Base-by-base conservation (phyloP, 1,140 invertebrate genomes). In the Limonius californicus region DNA sequence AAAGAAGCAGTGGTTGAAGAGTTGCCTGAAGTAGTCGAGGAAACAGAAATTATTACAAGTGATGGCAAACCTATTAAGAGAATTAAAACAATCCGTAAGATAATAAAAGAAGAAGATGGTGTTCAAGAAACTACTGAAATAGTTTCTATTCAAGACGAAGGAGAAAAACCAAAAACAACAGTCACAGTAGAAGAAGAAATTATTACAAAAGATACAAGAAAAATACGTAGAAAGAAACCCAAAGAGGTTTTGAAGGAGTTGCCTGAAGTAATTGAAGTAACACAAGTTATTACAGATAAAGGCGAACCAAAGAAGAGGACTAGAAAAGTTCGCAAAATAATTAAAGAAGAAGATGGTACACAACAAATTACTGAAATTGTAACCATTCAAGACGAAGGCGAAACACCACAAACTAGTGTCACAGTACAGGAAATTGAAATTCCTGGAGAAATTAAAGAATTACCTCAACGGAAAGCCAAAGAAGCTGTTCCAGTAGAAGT, bases 11-110 rank as follows among this genome's bases (percentile, higher is more conserved):
- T 64, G 7, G 47, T 74, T 11, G 20, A 45, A 43, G 77, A 80
- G 70, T 53, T 72, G 19, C 79, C 77, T 6, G 77, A 81, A 71
- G 70, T 77, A 62, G 65, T 76, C 2, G 67, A 67, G 59, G 74
- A 78, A 54, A 64, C 64, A 11, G 72, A 74, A 68, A 55, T 72
- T 42, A 70, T 72, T 35, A 67, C 70, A 30, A 65, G 72, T 30
- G 64, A 70, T 54, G 72, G 74, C 9, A 66, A 70, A 60, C 70
- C 69, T 1, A 63, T 63, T 12, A 69, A 74, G 35, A 70, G 63
- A 68, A 64, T 71, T 1, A 60, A 50, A 16, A 30, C 27, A 42
- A 67, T 57, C 47, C 50, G 58, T 14, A 58, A 58, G 39, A 57
- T 54, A 59, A 8, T 70, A 69, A 73, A 66, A 62, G 71, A 74